These are phyloP conservation scores for Eurystomus gularis DNA, from an alignment of 2,113 vertebrate genomes.

Conservation along the genomic window DNA sequence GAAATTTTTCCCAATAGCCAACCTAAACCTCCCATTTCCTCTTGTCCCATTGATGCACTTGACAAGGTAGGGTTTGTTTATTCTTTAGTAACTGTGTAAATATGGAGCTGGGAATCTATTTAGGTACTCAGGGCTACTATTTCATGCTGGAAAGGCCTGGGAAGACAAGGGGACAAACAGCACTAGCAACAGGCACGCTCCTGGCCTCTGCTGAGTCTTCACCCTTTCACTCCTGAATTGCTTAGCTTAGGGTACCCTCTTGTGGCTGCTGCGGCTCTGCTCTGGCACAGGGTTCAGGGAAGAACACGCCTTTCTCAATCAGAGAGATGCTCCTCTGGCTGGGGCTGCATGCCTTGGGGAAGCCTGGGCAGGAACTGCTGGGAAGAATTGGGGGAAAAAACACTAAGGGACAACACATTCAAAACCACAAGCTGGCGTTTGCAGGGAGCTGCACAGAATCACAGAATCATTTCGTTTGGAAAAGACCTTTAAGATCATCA, in stretches of 20 bases:
- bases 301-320: not conserved
- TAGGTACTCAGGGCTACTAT: not conserved
- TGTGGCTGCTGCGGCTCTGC: conserved; percentile 19
- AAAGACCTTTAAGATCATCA: not conserved
- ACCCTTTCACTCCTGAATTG: not conserved
- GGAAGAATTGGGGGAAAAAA: not conserved
- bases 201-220: not conserved
- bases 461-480: not conserved
- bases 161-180: not conserved
- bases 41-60: not conserved
- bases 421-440: fast-evolving
- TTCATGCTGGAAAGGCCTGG: not conserved
- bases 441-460: not conserved
- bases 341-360: fast-evolving
- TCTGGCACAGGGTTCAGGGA: not conserved
- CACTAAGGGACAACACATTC: not conserved
- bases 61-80: not conserved
- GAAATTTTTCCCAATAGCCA: not conserved
- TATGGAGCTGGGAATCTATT: not conserved
- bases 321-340: not conserved
- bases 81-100: not conserved
- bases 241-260: conserved; percentile 67
- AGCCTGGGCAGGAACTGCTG: not conserved
- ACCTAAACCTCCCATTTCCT: not conserved
- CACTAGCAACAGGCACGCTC: not conserved